Conservation (phyloP, 2,888 invertebrate species). For the Seladonia tumulorum region DNA sequence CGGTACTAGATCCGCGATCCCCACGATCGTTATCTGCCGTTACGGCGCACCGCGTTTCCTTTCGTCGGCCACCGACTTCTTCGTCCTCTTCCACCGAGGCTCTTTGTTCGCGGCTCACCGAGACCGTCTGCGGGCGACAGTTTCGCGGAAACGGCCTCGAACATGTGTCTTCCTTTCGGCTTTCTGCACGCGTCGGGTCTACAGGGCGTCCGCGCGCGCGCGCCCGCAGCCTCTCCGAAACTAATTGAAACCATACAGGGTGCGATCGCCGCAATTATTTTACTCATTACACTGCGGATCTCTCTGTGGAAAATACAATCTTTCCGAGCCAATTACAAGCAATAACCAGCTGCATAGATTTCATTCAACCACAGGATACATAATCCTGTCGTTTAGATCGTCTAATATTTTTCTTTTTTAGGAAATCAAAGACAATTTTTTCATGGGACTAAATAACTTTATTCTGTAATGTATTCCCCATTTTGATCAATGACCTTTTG, state of each 20-base stretch:
- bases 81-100: conserved; percentile 39
- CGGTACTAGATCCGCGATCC: conserved; percentile 68
- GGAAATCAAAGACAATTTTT: no score
- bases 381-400: no score
- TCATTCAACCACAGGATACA: no score
- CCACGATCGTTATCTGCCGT: conserved; percentile 66
- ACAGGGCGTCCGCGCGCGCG: background rate
- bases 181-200: background rate
- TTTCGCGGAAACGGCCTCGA: conserved; percentile 57
- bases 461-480: no score
- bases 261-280: background rate
- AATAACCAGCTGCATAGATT: no score
- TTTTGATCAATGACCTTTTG: no score
- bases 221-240: background rate
- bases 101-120: conserved; percentile 44
- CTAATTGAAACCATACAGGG: background rate
- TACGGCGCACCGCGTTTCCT: conserved; percentile 68
- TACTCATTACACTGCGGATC: background rate
- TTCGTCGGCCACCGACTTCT: conserved; percentile 59
- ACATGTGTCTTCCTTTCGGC: conserved; percentile 28
- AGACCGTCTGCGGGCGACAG: conserved; percentile 36
- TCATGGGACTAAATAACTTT: no score
- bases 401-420: no score
- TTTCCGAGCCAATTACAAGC: no score
- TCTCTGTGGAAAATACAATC: no score